A percentile compares a stretch with the other conserved stretches of the same genome.
Conservation (phyloP, 53 echinoderm and acorn worm genomes). For the Echinometra lucunter region DNA sequence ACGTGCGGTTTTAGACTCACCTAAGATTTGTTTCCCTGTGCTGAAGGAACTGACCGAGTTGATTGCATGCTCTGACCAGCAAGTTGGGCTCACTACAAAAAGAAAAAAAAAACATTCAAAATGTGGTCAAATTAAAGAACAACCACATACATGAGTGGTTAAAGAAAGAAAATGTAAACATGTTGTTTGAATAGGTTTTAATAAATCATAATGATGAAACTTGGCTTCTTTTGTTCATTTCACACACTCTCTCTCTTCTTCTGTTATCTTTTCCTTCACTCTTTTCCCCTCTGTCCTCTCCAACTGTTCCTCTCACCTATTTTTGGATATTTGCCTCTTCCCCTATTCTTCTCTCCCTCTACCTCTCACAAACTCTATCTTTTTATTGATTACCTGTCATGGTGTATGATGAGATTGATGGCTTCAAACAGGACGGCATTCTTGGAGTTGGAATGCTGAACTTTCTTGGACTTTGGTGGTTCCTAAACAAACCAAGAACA, state of each 20-base stretch:
- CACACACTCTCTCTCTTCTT: not conserved
- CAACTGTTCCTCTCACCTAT: not conserved
- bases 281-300: too few relatives aligned
- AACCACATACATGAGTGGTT: not conserved
- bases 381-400: conserved; percentile 80
- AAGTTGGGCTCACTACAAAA: conserved; percentile 90
- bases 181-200: too few relatives aligned
- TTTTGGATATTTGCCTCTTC: not conserved
- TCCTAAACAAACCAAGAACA: conserved; percentile 77
- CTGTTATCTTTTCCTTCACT: not conserved
- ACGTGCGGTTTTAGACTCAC: conserved; percentile 68
- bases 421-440: conserved; percentile 99
- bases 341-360: not conserved
- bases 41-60: conserved; percentile 98
- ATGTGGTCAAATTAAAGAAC: not conserved
- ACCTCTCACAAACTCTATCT: not conserved
- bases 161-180: not conserved
- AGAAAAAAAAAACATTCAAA: not conserved
- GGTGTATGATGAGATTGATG: conserved; percentile 98
- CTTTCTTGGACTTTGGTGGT: conserved; percentile 99
- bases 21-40: conserved; percentile 99
- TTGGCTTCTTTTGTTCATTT: too few relatives aligned
- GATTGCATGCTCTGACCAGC: conserved; percentile 95
- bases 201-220: too few relatives aligned
- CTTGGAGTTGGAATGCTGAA: conserved; percentile 99